Percentiles rank a stretch among this genome's conserved stretches.
These are phyloP conservation scores for Poeciliopsis retropinna DNA, from an alignment of 2,113 vertebrate genomes.

Conservation along the genomic window DNA sequence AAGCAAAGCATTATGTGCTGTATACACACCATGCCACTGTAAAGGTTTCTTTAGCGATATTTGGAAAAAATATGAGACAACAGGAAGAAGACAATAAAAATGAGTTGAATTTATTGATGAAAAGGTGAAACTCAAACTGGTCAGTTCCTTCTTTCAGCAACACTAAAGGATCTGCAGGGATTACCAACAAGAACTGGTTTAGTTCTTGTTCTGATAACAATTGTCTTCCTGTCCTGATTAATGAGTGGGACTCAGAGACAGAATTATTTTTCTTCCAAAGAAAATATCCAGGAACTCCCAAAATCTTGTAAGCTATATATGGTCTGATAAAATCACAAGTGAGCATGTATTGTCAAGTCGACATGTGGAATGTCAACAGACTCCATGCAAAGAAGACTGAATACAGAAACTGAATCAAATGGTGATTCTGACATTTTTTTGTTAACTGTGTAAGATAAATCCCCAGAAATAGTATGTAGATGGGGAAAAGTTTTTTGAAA, in stretches of 20 bases:
- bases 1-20: not conserved
- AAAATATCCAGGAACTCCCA: not conserved
- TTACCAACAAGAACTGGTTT: not conserved
- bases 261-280: too few species aligned
- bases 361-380: too few species aligned
- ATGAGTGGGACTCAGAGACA: too few species aligned
- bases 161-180: not conserved
- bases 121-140: not conserved
- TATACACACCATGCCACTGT: too few species aligned
- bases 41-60: not conserved
- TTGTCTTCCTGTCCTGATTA: not conserved
- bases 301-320: not conserved
- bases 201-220: not conserved
- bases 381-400: too few species aligned
- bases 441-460: too few species aligned
- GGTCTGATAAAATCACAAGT: not conserved
- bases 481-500: not conserved
- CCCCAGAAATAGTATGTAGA: not conserved
- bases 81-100: too few species aligned
- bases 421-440: not conserved
- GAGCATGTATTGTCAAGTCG: too few species aligned
- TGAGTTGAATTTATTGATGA: not conserved
- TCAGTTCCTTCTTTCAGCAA: not conserved
- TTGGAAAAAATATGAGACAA: not conserved
- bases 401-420: too few species aligned